These are phyloP conservation scores for Leptestheria dahalacensis DNA, from an alignment of 1,140 invertebrate genomes.

Conservation along the genomic window DNA sequence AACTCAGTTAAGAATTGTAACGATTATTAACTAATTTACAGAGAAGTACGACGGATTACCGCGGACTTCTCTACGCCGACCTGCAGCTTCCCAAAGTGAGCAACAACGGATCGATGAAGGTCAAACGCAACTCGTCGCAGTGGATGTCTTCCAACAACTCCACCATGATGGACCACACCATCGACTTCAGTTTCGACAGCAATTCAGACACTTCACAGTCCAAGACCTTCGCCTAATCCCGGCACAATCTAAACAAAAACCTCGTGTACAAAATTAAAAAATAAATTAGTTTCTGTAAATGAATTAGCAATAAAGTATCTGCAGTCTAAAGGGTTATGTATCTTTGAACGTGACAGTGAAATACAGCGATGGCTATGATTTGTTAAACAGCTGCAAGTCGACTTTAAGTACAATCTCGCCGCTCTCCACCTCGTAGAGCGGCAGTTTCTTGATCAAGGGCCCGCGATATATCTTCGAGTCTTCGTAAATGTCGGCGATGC, in stretches of 20 bases:
- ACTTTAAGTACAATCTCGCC: conserved; percentile 57
- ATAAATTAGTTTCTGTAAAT: no score
- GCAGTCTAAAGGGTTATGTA: not conserved
- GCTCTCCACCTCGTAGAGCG: conserved; percentile 50
- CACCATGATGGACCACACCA: not conserved
- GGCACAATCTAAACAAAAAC: no score
- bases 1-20: not conserved
- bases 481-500: conserved; percentile 46
- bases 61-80: conserved; percentile 22
- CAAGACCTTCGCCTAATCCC: not conserved
- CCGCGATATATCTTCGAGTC: conserved; percentile 40
- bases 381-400: conserved; percentile 51
- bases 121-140: not conserved
- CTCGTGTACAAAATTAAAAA: no score
- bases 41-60: conserved; percentile 8
- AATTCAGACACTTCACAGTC: not conserved
- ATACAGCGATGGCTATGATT: not conserved
- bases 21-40: not conserved
- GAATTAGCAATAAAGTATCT: no score
- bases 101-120: conserved; percentile 24
- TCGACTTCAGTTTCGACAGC: not conserved
- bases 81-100: conserved; percentile 23
- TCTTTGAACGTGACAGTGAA: not conserved
- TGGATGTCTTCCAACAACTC: not conserved
- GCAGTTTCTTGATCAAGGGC: conserved; percentile 50